These are phyloP conservation scores for Heterotilapia buettikoferi DNA, from an alignment of 2,113 vertebrate genomes.

Conservation along the genomic window DNA sequence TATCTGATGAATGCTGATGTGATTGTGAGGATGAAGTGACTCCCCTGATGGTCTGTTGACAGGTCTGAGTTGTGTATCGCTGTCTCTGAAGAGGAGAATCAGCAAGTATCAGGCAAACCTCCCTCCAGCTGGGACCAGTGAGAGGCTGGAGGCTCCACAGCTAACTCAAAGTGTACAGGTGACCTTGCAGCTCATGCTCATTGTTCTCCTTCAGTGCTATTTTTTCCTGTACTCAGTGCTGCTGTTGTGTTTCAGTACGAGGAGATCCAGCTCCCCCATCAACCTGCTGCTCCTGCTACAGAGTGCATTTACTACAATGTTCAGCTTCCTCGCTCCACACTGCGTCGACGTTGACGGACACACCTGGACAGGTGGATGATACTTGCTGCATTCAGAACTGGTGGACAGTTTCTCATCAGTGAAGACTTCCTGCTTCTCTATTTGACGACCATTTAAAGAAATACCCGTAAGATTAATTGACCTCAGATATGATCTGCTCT, in stretches of 20 bases:
- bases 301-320: background rate
- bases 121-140: background rate
- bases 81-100: background rate
- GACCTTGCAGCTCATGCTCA: too few species aligned
- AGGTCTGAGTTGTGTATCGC: background rate
- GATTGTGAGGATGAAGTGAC: background rate
- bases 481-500: background rate
- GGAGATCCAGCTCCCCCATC: rapidly evolving
- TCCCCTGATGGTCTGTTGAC: background rate
- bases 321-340: background rate
- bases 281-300: rapidly evolving
- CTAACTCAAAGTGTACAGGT: background rate
- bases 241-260: background rate
- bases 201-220: too few species aligned
- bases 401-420: background rate
- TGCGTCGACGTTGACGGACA: background rate
- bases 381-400: background rate
- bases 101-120: background rate
- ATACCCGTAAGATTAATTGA: background rate
- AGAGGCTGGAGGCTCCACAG: background rate
- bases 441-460: background rate
- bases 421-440: background rate
- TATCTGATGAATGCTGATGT: background rate
- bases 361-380: background rate
- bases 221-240: background rate